Base-by-base conservation (phyloP, 2,797 vertebrate species). In the Clarias platycephalus region DNA sequence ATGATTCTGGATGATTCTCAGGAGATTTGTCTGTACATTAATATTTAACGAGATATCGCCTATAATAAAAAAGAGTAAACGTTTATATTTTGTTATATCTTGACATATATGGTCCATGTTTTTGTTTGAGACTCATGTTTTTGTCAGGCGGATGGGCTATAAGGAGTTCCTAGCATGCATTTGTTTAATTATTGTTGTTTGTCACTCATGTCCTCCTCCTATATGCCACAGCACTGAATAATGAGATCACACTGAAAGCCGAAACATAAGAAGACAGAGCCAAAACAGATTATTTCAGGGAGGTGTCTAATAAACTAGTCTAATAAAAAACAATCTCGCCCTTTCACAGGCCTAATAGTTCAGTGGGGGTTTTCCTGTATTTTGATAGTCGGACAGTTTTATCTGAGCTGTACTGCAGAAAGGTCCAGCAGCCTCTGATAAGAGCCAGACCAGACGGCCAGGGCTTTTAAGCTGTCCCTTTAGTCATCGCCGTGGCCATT, bases 291-390 rank as follows among this genome's bases (percentile, higher is more conserved):
- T 86, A 44, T 87, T 86, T 62, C 70, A 74, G 81, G 86, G 85
- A 88, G 62, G 87, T 90, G 91, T 89, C 89, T 82, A 88, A 89
- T 90, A 86, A 76, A 89, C 84, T 81, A 86, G 82, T 79, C 72
- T 87, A 90, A 90, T 92, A 44, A 93, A 91, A 63, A 93, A 91
- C 86, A 92, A 88, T 90, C 92, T 91, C 84, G 86, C 78, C 84
- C 86, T 85, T 87, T 84, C 80, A 83, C 87, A 92, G 89, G 90
- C 85, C 88, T 84, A 83, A 83, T 85, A 90, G 92, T 91, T 94
- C 89, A 91, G 85, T 86, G 72, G 93, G 91, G 93, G 90, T 92
- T 74, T 94, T 95, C 94, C 93, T 94, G 91, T 92, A 94, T 94
- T 92, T 94, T 93, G 86, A 88, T 87, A 64, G 88, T 89, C 86